Conservation (phyloP, 2,888 invertebrate species). For the Apotomis capreana region DNA sequence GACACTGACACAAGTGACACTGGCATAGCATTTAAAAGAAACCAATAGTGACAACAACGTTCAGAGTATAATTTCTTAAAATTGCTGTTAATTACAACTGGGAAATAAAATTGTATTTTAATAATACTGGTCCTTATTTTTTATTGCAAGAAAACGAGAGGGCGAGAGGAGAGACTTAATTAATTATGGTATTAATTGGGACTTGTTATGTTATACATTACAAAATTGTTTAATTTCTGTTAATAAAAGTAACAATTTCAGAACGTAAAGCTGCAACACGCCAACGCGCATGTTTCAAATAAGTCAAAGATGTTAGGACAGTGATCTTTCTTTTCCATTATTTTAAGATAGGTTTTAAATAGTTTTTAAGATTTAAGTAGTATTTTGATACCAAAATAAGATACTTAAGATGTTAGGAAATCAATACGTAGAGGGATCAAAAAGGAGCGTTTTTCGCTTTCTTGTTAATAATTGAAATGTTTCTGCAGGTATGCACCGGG, state of each 20-base stretch:
- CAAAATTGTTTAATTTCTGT: neutral
- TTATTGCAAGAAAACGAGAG: too few relatives aligned
- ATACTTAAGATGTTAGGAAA: slow-evolving; percentile 67
- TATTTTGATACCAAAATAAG: slow-evolving; percentile 53
- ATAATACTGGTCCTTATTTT: too few relatives aligned
- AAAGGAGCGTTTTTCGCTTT: slow-evolving; percentile 68
- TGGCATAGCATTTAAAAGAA: neutral
- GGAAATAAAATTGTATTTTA: neutral
- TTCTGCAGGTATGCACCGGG: slow-evolving; percentile 70
- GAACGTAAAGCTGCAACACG: slow-evolving; percentile 45
- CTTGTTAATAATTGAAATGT: slow-evolving; percentile 76
- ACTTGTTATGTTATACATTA: neutral
- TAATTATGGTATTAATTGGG: neutral
- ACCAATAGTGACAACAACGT: neutral
- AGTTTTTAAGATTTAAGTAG: slow-evolving; percentile 55
- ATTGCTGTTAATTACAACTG: neutral
- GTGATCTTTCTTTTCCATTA: slow-evolving; percentile 48
- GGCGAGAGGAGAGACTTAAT: too few relatives aligned
- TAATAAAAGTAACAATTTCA: slow-evolving; percentile 24
- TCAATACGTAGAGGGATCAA: slow-evolving; percentile 61
- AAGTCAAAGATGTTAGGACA: slow-evolving; percentile 48
- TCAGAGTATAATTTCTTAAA: neutral
- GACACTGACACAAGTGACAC: too few relatives aligned
- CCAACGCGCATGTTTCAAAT: slow-evolving; percentile 60
- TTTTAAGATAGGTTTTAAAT: slow-evolving; percentile 53